Evolutionary conservation across 1,140 invertebrate genomes (phyloP).

Genomic region (Ooceraea biroi): DNA sequence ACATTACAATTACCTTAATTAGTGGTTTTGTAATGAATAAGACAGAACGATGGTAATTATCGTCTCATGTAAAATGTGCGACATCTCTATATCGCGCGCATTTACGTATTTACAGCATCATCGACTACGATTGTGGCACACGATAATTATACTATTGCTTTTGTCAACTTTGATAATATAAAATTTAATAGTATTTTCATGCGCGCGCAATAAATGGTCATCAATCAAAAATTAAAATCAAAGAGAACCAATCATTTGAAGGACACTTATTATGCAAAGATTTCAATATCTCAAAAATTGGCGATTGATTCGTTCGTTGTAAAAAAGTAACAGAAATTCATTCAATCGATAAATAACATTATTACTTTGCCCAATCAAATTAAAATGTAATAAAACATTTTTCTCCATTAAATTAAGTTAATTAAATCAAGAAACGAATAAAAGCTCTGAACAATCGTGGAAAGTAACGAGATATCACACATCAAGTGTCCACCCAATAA

Average conservation of each 20-base stretch:
- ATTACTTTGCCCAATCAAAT: background rate
- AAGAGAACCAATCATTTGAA: background rate
- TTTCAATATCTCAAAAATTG: background rate
- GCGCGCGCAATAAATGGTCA: background rate
- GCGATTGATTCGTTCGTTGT: background rate
- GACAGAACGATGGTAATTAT: conserved; percentile 39
- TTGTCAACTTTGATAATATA: conserved; percentile 11
- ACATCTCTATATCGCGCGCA: conserved; percentile 27
- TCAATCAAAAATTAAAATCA: background rate
- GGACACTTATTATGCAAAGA: background rate
- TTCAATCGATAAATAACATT: conserved; percentile 5
- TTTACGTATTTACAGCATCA: conserved; percentile 46
- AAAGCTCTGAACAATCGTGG: background rate
- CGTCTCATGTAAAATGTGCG: conserved; percentile 29
- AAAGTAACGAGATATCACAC: too few species aligned
- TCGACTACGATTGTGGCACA: conserved; percentile 5
- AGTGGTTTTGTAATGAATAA: conserved; percentile 46
- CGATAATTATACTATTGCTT: conserved; percentile 27
- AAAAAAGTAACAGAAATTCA: background rate
- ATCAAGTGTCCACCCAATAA: too few species aligned
- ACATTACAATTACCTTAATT: conserved; percentile 53
- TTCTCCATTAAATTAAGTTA: background rate
- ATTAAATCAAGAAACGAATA: background rate
- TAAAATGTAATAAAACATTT: background rate
- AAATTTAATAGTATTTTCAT: background rate